Percentiles rank a stretch among this genome's conserved stretches.
Conservation (phyloP, 2,888 invertebrate genomes). For the Meandrusa payeni region DNA sequence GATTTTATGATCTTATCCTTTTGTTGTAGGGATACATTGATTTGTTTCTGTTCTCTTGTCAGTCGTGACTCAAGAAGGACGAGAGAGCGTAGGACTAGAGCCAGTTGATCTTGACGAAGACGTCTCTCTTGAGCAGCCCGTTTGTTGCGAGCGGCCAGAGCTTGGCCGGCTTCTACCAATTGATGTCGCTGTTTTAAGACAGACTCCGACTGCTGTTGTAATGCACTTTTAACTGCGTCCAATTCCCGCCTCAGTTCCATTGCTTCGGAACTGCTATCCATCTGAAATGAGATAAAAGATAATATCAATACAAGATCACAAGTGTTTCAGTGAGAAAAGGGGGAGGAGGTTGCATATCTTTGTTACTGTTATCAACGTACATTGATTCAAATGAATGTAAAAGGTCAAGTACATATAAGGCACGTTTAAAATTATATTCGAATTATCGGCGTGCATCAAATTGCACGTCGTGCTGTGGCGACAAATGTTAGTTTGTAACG, state of each 20-base stretch:
- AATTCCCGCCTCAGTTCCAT: constrained; percentile 82
- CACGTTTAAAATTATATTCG: constrained; percentile 11
- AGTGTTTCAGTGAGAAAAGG: neutral
- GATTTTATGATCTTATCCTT: constrained; percentile 86
- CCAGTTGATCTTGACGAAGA: constrained; percentile 85
- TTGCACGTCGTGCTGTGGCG: neutral
- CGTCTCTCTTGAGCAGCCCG: constrained; percentile 82
- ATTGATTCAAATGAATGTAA: constrained; percentile 4
- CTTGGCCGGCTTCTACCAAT: constrained; percentile 83
- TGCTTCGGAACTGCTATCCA: constrained; percentile 83
- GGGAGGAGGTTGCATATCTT: neutral
- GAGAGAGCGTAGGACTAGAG: constrained; percentile 85
- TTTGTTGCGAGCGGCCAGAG: constrained; percentile 81
- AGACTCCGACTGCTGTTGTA: constrained; percentile 83
- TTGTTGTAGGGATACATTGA: constrained; percentile 84
- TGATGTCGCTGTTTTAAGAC: constrained; percentile 85
- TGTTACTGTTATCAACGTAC: constrained; percentile 1
- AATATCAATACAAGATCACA: neutral
- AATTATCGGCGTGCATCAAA: constrained; percentile 5
- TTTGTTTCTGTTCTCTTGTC: constrained; percentile 86
- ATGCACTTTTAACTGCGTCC: constrained; percentile 83
- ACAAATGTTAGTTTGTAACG: constrained; percentile 8
- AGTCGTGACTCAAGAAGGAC: constrained; percentile 86
- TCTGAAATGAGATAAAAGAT: constrained; percentile 75
- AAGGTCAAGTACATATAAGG: constrained; percentile 14